Conservation (phyloP, 1,140 invertebrate species). For the Lordiphosa clarofinis region DNA sequence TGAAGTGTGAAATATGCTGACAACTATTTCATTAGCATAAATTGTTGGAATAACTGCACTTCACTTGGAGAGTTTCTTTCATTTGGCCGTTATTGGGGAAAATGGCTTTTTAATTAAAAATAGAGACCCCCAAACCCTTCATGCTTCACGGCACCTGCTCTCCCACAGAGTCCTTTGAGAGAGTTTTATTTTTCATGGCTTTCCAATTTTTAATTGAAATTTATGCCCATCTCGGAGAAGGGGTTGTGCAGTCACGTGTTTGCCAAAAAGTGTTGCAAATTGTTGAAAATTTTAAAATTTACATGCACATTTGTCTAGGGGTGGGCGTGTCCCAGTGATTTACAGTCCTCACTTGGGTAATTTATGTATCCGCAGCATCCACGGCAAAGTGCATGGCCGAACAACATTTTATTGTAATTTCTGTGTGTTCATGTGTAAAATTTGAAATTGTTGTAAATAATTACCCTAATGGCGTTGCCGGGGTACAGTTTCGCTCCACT, state of each 20-base stretch:
- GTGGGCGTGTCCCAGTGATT: conserved; percentile 37
- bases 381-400: conserved; percentile 60
- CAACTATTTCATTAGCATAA: conserved; percentile 13
- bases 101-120: conserved; percentile 66
- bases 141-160: conserved; percentile 63
- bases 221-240: conserved; percentile 48
- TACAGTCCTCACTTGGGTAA: conserved; percentile 61
- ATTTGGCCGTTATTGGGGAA: conserved; percentile 53
- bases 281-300: conserved; percentile 67
- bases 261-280: conserved; percentile 72
- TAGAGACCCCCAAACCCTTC: conserved; percentile 30
- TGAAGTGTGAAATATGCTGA: conserved; percentile 64
- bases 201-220: conserved; percentile 77
- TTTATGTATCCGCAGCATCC: conserved; percentile 42
- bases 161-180: conserved; percentile 16
- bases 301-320: conserved; percentile 44
- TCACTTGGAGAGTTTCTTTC: conserved; percentile 39
- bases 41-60: conserved; percentile 6
- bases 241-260: conserved; percentile 48
- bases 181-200: conserved; percentile 65
- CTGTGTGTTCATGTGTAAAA: conserved; percentile 68
- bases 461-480: conserved; percentile 59
- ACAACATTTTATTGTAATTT: conserved; percentile 62
- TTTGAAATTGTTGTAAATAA: conserved; percentile 77
- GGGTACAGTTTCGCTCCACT: conserved; percentile 17